Percentiles rank a stretch among this genome's conserved stretches.
Evolutionary conservation across 2,888 invertebrate species (phyloP).

Genomic region (Lithophane semibrunnea): DNA sequence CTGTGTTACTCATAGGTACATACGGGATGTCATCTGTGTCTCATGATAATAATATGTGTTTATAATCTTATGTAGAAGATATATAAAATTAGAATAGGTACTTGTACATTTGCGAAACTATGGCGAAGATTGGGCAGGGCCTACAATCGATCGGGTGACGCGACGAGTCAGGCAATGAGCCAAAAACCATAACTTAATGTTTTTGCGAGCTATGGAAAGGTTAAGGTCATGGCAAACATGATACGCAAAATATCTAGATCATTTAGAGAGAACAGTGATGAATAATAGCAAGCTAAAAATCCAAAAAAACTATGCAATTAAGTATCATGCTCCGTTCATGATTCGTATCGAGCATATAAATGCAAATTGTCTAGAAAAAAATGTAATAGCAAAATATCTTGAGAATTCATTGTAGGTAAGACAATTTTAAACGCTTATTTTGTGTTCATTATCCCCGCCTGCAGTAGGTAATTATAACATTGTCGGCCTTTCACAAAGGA

Average conservation of each 20-base stretch:
- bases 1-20: slow-evolving; percentile 43
- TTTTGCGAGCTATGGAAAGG: slow-evolving; percentile 33
- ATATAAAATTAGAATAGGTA: slow-evolving; percentile 2
- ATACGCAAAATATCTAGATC: slow-evolving; percentile 15
- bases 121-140: slow-evolving; percentile 7
- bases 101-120: slow-evolving; percentile 15
- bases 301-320: background rate
- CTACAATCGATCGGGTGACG: slow-evolving; percentile 53
- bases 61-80: slow-evolving; percentile 28
- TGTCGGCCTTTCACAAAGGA: slow-evolving; percentile 30
- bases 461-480: slow-evolving; percentile 38
- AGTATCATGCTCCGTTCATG: background rate
- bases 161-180: slow-evolving; percentile 52
- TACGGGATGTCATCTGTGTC: slow-evolving; percentile 44
- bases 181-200: slow-evolving; percentile 54
- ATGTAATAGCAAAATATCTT: slow-evolving; percentile 1
- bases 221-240: slow-evolving; percentile 39
- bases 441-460: slow-evolving; percentile 22
- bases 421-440: slow-evolving; percentile 9
- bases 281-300: slow-evolving; percentile 2
- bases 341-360: slow-evolving; percentile 9
- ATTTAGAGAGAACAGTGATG: slow-evolving; percentile 11
- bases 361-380: slow-evolving; percentile 9
- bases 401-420: slow-evolving; percentile 13
- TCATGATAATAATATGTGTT: slow-evolving; percentile 39